Conservation (phyloP, 1,140 invertebrate species). For the Teleogryllus occipitalis region DNA sequence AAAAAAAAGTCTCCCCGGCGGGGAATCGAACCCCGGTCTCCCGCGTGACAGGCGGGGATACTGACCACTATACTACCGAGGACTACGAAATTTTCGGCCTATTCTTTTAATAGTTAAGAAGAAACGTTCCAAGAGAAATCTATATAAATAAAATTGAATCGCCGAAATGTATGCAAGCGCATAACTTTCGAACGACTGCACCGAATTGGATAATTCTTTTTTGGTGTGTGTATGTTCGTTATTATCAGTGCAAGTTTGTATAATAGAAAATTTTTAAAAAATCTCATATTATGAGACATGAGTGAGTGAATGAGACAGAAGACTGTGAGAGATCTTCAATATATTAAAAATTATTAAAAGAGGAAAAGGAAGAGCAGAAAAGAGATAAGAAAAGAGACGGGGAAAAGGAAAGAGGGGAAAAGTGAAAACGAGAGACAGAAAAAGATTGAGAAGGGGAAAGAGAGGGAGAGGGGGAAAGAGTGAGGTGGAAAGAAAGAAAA, state of each 20-base stretch:
- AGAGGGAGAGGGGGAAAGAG: background rate
- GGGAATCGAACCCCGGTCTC: slow-evolving; percentile 25
- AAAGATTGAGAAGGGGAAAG: no score
- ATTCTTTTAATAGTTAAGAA: background rate
- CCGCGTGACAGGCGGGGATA: slow-evolving; percentile 25
- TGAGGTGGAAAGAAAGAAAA: background rate
- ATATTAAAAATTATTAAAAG: no score
- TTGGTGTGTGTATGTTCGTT: no score
- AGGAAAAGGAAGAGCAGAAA: background rate
- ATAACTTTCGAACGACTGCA: no score
- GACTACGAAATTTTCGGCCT: background rate
- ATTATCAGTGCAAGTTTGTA: no score
- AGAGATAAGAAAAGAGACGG: background rate
- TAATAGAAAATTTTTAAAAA: no score
- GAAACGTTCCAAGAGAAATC: background rate
- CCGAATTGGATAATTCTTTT: no score
- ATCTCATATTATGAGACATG: no score
- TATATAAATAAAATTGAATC: background rate
- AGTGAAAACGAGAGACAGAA: background rate
- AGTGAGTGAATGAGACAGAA: no score
- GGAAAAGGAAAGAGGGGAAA: background rate
- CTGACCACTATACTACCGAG: slow-evolving; percentile 25
- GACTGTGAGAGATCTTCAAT: no score
- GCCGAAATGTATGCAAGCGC: no score
- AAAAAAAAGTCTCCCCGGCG: slow-evolving; percentile 24